Percentiles rank a stretch among this genome's conserved stretches.
These are phyloP conservation scores for Ptilorrhoa leucosticta DNA, from an alignment of 2,113 vertebrate genomes.

Conservation along the genomic window DNA sequence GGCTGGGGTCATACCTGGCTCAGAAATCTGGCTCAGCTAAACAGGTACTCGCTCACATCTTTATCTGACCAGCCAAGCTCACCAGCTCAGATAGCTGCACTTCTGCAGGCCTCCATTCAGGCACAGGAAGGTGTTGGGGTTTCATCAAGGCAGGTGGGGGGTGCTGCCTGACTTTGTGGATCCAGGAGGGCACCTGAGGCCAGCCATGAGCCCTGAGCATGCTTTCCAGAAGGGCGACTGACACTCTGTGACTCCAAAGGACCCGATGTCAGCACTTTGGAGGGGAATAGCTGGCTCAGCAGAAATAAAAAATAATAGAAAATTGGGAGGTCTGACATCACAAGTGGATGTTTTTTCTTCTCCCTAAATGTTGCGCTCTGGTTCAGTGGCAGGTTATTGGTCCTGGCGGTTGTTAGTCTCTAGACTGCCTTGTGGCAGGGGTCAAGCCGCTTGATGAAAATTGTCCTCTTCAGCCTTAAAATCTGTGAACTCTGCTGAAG, in stretches of 20 bases:
- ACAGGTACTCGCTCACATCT: not conserved
- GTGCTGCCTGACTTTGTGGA: not conserved
- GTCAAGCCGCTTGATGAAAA: not conserved
- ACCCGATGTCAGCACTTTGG: not conserved
- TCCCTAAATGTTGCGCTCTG: not conserved
- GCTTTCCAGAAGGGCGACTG: fast-evolving
- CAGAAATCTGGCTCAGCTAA: not conserved
- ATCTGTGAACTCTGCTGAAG: not conserved
- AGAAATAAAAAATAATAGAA: not conserved
- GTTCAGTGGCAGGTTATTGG: not conserved
- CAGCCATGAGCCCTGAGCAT: not conserved
- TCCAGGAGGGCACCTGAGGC: not conserved
- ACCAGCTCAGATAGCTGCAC: not conserved
- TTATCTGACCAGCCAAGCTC: not conserved
- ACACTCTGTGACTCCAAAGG: not conserved
- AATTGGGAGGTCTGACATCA: not conserved
- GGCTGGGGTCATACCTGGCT: not conserved
- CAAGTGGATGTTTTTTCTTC: not conserved
- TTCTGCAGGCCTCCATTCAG: not conserved
- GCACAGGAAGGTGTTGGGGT: not conserved
- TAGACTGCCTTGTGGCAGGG: not conserved
- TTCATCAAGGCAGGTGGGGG: not conserved
- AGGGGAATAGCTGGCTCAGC: not conserved
- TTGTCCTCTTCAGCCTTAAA: not conserved
- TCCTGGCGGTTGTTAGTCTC: not conserved